These are phyloP conservation scores for Protomyctophum bolini DNA, from an alignment of 2,113 vertebrate species.

Conservation along the genomic window DNA sequence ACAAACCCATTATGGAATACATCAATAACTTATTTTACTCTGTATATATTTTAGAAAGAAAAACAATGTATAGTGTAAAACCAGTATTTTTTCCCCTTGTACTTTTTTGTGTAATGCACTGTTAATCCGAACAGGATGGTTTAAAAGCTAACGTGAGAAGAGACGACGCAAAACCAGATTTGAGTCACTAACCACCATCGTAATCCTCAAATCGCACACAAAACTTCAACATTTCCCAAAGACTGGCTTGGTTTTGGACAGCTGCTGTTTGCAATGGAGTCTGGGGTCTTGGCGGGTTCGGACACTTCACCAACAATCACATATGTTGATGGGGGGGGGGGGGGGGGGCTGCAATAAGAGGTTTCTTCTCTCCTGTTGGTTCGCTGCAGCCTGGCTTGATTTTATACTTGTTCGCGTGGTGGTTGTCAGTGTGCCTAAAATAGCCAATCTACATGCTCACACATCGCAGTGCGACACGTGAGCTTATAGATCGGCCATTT, in stretches of 20 bases:
- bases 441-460: no score
- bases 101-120: conserved; percentile 96
- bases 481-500: no score
- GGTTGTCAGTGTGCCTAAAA: no score
- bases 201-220: conserved; percentile 33
- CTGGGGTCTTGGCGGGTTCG: conserved; percentile 22
- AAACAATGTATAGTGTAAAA: conserved; percentile 92
- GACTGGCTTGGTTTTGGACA: conserved; percentile 35
- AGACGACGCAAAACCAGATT: conserved; percentile 55
- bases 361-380: conserved; percentile 67
- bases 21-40: conserved; percentile 99
- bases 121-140: conserved; percentile 84
- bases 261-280: conserved; percentile 16
- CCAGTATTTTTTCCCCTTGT: conserved; percentile 95
- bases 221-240: conserved; percentile 46
- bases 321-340: conserved; percentile 14
- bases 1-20: conserved; percentile 84
- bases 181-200: conserved; percentile 53
- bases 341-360: conserved; percentile 65
- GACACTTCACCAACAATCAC: conserved; percentile 21
- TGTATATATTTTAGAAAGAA: conserved; percentile 95
- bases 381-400: conserved; percentile 48
- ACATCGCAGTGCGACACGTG: no score
- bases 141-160: conserved; percentile 78
- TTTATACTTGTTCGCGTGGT: no score